A percentile compares a stretch with the other conserved stretches of the same genome.
phyloP scores from a whole-genome alignment of 2,113 vertebrate species.

The Atractosteus spatula region DNA sequence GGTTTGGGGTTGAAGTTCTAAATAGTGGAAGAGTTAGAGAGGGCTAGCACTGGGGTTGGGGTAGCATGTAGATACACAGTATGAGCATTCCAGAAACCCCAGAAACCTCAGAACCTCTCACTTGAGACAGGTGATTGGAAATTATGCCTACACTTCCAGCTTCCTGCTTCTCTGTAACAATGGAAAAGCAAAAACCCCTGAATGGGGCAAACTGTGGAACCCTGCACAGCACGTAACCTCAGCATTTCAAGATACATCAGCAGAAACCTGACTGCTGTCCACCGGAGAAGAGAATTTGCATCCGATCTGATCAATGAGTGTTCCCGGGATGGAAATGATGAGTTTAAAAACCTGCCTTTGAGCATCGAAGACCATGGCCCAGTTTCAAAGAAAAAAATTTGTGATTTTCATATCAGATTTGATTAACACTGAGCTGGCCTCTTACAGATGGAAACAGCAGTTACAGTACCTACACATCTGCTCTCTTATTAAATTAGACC shows the following conservation, averaged over 20 bases:
- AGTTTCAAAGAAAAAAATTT: conserved; percentile 30
- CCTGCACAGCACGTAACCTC: not conserved
- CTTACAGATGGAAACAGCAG: conserved; percentile 10
- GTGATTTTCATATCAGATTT: conserved; percentile 29
- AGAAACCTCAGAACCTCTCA: too few relatives aligned
- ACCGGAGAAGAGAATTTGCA: conserved; percentile 9
- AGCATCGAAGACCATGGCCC: conserved; percentile 45
- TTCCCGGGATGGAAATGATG: conserved; percentile 11
- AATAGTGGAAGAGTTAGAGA: too few relatives aligned
- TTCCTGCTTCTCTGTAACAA: too few relatives aligned
- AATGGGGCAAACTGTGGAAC: too few relatives aligned
- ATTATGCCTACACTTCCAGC: too few relatives aligned
- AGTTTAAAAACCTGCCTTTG: conserved; percentile 34
- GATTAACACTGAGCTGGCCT: conserved; percentile 9
- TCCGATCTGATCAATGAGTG: conserved; percentile 26
- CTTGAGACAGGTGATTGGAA: too few relatives aligned
- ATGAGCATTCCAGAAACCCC: too few relatives aligned
- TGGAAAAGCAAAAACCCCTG: too few relatives aligned
- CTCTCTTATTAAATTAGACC: too few relatives aligned
- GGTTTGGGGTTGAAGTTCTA: too few relatives aligned
- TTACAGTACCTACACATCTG: not conserved
- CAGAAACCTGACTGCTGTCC: conserved; percentile 2
- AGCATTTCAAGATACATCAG: not conserved
- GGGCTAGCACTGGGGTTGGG: too few relatives aligned
- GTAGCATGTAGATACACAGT: too few relatives aligned